These are phyloP conservation scores for Drosophila gaucha DNA, from an alignment of 2,888 invertebrate genomes.

Conservation along the genomic window DNA sequence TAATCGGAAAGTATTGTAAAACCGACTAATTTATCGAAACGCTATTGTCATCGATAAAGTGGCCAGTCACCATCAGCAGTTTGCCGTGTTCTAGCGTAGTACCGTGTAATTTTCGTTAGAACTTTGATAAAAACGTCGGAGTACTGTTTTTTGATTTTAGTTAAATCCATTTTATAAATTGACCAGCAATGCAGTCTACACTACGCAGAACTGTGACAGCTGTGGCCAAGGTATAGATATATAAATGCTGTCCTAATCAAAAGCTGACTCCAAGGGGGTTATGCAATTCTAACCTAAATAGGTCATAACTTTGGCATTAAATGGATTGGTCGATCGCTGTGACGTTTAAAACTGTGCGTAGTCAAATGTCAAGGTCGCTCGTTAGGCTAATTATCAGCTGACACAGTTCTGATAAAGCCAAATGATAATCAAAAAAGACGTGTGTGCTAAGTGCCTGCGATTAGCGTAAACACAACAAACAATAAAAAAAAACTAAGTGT, in stretches of 20 bases:
- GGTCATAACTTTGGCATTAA: constrained; percentile 48
- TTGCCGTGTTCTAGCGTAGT: constrained; percentile 48
- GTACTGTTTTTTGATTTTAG: constrained; percentile 33
- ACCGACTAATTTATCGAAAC: not conserved
- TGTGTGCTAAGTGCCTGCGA: constrained; percentile 29
- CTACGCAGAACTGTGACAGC: constrained; percentile 68
- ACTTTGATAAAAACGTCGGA: constrained; percentile 57
- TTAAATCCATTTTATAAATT: constrained; percentile 17
- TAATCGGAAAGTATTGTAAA: not conserved
- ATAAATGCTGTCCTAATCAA: not conserved
- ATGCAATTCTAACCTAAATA: constrained; percentile 81
- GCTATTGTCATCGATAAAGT: constrained; percentile 32
- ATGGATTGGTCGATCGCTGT: constrained; percentile 15
- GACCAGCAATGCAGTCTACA: constrained; percentile 77
- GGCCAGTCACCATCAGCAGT: constrained; percentile 45
- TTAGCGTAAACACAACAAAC: constrained; percentile 61
- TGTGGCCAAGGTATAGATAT: constrained; percentile 73
- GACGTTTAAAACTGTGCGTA: constrained; percentile 36
- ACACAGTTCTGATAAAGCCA: constrained; percentile 31
- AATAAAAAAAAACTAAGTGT: constrained; percentile 29
- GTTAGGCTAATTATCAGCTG: constrained; percentile 53
- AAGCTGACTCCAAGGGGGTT: constrained; percentile 57
- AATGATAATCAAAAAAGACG: constrained; percentile 33
- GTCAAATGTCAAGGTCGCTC: constrained; percentile 54
- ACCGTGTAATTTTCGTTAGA: constrained; percentile 39